phyloP scores from a whole-genome alignment of 2,113 vertebrate species.

The Anser brachyrhynchus region DNA sequence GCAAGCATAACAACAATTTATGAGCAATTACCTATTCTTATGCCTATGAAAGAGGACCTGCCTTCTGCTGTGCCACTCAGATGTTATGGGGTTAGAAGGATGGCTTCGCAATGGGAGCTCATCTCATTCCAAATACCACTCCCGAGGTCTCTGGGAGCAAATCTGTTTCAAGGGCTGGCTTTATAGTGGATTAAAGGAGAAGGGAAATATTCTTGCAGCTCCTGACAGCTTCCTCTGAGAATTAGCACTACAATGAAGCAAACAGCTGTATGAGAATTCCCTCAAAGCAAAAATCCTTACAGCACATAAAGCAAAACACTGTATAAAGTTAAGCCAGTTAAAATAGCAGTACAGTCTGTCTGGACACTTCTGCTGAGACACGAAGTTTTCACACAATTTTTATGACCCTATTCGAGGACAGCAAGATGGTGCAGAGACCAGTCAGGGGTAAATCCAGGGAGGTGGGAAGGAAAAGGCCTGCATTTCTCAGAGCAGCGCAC shows the following conservation, averaged over 20 bases:
- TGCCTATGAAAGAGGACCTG: not conserved
- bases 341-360: not conserved
- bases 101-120: not conserved
- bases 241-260: not conserved
- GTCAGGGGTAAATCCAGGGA: not conserved
- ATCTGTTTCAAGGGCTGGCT: not conserved
- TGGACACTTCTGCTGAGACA: not conserved
- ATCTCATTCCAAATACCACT: not conserved
- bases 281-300: not conserved
- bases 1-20: not conserved
- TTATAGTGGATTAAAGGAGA: not conserved
- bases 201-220: not conserved
- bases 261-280: not conserved
- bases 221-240: not conserved
- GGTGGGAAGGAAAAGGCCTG: not conserved
- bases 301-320: not conserved
- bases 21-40: not conserved
- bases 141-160: not conserved
- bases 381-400: not conserved
- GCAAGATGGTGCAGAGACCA: accelerated
- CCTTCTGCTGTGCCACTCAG: not conserved
- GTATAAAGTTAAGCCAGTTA: not conserved
- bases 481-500: not conserved
- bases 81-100: not conserved
- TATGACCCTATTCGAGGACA: not conserved